Conservation (phyloP, 2,888 invertebrate species). For the Amblyteles armatorius region DNA sequence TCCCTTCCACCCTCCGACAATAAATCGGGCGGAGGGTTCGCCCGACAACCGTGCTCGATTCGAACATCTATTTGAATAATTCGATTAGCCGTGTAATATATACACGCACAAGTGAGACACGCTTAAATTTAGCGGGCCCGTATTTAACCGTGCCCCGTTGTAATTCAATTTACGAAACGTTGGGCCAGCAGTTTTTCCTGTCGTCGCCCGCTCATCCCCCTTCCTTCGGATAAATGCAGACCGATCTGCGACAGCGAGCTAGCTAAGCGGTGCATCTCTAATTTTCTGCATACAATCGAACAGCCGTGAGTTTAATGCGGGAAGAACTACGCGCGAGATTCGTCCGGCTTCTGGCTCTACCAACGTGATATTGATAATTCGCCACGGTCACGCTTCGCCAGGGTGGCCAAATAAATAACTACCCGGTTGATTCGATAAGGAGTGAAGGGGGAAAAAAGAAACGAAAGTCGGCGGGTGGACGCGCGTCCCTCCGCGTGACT, state of each 20-base stretch:
- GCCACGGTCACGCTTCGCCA: slow-evolving; percentile 46
- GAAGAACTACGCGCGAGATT: neutral
- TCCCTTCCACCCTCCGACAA: slow-evolving; percentile 49
- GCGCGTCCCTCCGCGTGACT: neutral
- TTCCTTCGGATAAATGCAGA: slow-evolving; percentile 1
- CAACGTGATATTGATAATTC: slow-evolving; percentile 10
- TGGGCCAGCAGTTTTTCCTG: neutral
- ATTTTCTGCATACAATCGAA: slow-evolving; percentile 33
- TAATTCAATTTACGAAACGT: slow-evolving; percentile 54
- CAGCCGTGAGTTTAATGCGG: slow-evolving; percentile 6
- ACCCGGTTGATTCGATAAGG: slow-evolving; percentile 17
- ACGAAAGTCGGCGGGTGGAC: neutral
- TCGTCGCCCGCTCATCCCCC: neutral
- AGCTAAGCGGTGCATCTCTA: slow-evolving; percentile 28
- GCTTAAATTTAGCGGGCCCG: slow-evolving; percentile 62
- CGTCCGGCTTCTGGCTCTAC: neutral
- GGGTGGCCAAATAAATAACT: slow-evolving; percentile 23
- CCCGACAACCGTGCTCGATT: slow-evolving; percentile 68
- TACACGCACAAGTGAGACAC: slow-evolving; percentile 59
- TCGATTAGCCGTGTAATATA: slow-evolving; percentile 76
- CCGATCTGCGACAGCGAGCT: slow-evolving; percentile 1
- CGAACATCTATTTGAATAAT: slow-evolving; percentile 75
- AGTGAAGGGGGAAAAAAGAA: slow-evolving; percentile 13
- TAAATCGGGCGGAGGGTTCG: slow-evolving; percentile 42
- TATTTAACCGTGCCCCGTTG: slow-evolving; percentile 61